Evolutionary conservation across 2,797 vertebrate species (phyloP).

Genomic region (Helicolenus hilgendorfi): DNA sequence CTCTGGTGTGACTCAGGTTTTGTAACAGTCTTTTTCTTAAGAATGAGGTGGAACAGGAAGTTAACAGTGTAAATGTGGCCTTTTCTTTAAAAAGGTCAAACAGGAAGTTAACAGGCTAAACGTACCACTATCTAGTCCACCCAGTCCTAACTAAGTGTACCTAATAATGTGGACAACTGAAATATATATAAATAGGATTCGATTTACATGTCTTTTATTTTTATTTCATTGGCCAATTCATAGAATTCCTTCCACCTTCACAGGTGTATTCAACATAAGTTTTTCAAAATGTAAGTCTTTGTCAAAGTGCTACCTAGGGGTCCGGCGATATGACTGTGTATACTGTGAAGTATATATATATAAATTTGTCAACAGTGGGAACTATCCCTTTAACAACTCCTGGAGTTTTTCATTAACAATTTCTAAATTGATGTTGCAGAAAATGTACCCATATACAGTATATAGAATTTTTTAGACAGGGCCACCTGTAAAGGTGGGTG

Average conservation of each 20-base stretch:
- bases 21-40: neutral
- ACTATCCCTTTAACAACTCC: neutral
- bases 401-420: neutral
- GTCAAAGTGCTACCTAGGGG: neutral
- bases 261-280: no score
- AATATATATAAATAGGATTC: neutral
- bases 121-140: no score
- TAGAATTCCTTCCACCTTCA: no score
- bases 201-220: no score
- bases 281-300: no score
- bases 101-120: no score
- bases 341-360: neutral
- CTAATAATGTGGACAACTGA: neutral
- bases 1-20: neutral
- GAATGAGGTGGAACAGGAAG: neutral
- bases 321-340: neutral
- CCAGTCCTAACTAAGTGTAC: neutral
- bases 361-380: neutral
- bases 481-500: neutral
- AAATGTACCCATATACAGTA: neutral
- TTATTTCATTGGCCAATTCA: no score
- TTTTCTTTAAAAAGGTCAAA: no score
- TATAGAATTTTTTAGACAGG: neutral
- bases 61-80: no score
- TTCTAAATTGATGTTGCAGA: neutral